Evolutionary conservation across 1,140 invertebrate species (phyloP), one percentile per base, ranked within the genome.

Genomic region (Dinothrombium tinctorium): DNA sequence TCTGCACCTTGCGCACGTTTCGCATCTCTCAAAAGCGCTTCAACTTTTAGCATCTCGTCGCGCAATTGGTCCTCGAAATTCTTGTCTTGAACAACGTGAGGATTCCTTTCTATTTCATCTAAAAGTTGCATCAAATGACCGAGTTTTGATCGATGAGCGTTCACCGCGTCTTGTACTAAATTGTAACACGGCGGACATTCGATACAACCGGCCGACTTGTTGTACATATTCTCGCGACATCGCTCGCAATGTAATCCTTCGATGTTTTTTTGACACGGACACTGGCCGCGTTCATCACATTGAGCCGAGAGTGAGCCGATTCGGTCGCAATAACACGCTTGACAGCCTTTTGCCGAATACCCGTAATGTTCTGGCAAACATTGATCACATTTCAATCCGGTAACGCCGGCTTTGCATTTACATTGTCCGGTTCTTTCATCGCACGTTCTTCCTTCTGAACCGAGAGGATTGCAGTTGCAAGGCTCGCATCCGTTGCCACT

Each of bases 151-250:
- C 81, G 65, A 52, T 92, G 84, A n/a, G 61, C 52, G 53, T 77
- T 73, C 0, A 81, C 80, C 1, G 76, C 74, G 45, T 83, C 74
- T 56, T 86, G 76, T 0, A 94, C 81, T 0, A 96, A 61, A 57
- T 82, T 84, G 54, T 95, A 95, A 55, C 87, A 95, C 14, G 74
- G 66, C 0, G 83, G 82, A 59, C 87, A 94, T 53, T 89, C 76
- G 39, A 52, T 7, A 53, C 83, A 90, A 11, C 79, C 81, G 29
- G 69, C 68, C 48, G 82, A 74, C 22, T 80, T 65, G 53, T 83
- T 73, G 50, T 74, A 73, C 54, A 83, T 89, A 54, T 92, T 90
- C 53, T 89, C 81, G 57, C 83, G 83, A 55, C 86, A 94, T 21
- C 77, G 69, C 53, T 94, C 79, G 20, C 90, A 96, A 47, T 74